Evolutionary conservation across 2,113 vertebrate genomes (phyloP).

Genomic region (Pionites leucogaster): DNA sequence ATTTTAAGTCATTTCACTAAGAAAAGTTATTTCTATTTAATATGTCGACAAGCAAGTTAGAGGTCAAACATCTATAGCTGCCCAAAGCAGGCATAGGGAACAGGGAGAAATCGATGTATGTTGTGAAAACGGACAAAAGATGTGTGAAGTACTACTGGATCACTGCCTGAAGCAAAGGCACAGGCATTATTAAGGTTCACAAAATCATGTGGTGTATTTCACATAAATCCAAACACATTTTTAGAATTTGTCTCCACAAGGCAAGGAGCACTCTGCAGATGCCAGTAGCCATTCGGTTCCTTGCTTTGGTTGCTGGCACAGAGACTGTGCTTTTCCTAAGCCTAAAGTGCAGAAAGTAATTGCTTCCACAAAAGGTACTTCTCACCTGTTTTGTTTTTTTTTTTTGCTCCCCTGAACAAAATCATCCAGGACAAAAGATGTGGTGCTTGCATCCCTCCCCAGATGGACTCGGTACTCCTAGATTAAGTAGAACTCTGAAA

Average conservation of each 20-base stretch:
- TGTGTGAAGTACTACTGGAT: no score
- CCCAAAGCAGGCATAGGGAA: no score
- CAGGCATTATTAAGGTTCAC: neutral
- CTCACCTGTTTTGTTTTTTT: no score
- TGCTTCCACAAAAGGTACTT: no score
- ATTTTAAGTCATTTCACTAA: neutral
- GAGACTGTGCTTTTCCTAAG: neutral
- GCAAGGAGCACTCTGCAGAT: neutral
- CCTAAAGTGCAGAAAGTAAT: neutral
- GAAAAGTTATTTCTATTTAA: neutral
- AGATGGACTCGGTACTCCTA: neutral
- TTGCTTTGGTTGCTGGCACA: rapidly evolving
- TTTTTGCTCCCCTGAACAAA: no score
- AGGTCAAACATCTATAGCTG: neutral
- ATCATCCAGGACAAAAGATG: no score
- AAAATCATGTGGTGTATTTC: neutral
- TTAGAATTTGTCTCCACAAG: no score
- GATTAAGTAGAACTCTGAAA: no score
- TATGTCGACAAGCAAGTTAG: neutral
- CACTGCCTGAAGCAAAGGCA: neutral
- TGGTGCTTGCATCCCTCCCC: no score
- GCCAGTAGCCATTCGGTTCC: neutral
- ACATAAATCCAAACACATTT: neutral
- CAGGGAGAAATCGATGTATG: rapidly evolving
- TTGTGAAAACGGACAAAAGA: no score